Conservation (phyloP, 2,113 vertebrate species). For the Hyla sarda region DNA sequence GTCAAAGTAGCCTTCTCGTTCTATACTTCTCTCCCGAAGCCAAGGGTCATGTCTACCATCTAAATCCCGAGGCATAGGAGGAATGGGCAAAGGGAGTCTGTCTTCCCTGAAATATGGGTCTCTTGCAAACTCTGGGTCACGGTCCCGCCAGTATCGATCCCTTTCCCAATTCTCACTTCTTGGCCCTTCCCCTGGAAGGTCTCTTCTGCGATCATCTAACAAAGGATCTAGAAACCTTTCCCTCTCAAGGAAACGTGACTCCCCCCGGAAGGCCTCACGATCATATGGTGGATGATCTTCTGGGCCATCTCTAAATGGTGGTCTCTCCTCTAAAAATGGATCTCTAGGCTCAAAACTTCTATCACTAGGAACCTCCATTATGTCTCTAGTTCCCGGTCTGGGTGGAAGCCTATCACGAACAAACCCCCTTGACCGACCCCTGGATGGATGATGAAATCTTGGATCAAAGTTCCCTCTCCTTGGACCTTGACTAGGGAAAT, state of each 20-base stretch:
- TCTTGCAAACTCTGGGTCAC: conserved; percentile 76
- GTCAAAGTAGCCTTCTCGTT: conserved; percentile 76
- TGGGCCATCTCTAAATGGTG: conserved; percentile 65
- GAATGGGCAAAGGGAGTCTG: conserved; percentile 74
- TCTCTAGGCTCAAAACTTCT: neutral
- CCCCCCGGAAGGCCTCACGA: conserved; percentile 69
- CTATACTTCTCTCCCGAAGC: conserved; percentile 65
- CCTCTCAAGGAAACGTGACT: conserved; percentile 77
- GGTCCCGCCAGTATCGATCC: conserved; percentile 85
- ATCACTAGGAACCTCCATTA: neutral
- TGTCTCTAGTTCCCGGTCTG: conserved; percentile 68
- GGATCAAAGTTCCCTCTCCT: conserved; percentile 22
- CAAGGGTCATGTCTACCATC: conserved; percentile 77
- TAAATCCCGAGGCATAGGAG: conserved; percentile 77
- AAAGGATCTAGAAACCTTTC: conserved; percentile 76
- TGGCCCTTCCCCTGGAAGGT: conserved; percentile 74
- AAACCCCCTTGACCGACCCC: conserved; percentile 66
- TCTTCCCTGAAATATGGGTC: conserved; percentile 83
- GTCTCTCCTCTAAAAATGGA: conserved; percentile 59
- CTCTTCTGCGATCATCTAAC: conserved; percentile 71
- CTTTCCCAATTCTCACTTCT: conserved; percentile 74
- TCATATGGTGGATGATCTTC: conserved; percentile 73
- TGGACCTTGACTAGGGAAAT: neutral
- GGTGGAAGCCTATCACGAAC: conserved; percentile 68
- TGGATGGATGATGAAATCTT: conserved; percentile 64